Percentiles rank a stretch among this genome's conserved stretches.
phyloP scores from a whole-genome alignment of 2,888 invertebrate species.

The Mythimna ferrago region DNA sequence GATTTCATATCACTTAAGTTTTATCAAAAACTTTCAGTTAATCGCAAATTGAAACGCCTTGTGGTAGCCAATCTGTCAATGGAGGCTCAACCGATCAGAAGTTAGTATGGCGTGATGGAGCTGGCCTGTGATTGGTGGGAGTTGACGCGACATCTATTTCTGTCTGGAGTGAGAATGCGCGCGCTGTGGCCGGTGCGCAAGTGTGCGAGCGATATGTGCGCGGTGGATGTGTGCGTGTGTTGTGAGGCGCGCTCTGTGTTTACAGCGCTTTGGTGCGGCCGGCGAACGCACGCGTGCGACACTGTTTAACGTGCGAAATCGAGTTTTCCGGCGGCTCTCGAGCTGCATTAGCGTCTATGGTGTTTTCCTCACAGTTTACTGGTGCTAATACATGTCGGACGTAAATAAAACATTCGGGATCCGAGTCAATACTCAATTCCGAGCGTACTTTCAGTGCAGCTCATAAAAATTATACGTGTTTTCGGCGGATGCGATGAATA shows the following conservation, averaged over 20 bases:
- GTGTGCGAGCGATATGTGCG: slow-evolving; percentile 75
- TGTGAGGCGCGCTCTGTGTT: slow-evolving; percentile 87
- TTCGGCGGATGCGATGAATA: slow-evolving; percentile 90
- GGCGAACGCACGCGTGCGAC: slow-evolving; percentile 92
- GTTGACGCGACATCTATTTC: slow-evolving; percentile 87
- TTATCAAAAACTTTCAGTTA: slow-evolving; percentile 89
- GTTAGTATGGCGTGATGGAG: slow-evolving; percentile 79
- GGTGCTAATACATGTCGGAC: slow-evolving; percentile 83
- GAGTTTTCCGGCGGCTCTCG: slow-evolving; percentile 85
- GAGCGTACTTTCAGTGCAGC: slow-evolving; percentile 82
- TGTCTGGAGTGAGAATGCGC: slow-evolving; percentile 82
- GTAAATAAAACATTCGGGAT: slow-evolving; percentile 78
- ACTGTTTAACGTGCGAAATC: slow-evolving; percentile 79
- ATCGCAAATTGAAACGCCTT: slow-evolving; percentile 87
- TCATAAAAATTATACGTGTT: slow-evolving; percentile 86
- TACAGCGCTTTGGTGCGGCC: slow-evolving; percentile 90
- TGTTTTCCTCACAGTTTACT: slow-evolving; percentile 84
- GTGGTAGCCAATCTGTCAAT: slow-evolving; percentile 86
- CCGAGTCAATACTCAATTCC: slow-evolving; percentile 66
- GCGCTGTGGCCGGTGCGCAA: slow-evolving; percentile 73
- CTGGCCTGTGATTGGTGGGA: slow-evolving; percentile 77
- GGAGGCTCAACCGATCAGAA: slow-evolving; percentile 81
- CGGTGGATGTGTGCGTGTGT: slow-evolving; percentile 83
- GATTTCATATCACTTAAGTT: slow-evolving; percentile 86
- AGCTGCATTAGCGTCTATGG: slow-evolving; percentile 81